Evolutionary conservation across 2,113 vertebrate genomes (phyloP).

Genomic region (Apodemus speciosus): DNA sequence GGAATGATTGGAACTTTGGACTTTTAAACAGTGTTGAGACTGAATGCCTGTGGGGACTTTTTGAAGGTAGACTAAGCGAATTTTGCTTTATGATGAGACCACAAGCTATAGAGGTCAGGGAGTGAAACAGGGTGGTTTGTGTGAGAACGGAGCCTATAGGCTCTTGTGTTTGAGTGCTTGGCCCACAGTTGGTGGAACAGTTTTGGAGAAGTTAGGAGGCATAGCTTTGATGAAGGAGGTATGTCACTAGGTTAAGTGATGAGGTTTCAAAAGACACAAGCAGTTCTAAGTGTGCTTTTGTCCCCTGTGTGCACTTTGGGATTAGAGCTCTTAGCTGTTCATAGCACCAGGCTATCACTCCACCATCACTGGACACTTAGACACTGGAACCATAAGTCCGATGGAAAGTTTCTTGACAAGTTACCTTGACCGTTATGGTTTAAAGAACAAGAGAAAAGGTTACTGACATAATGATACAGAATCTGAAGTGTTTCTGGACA

Average conservation of each 20-base stretch:
- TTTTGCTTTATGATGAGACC: neutral
- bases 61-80: neutral
- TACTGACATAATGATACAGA: neutral
- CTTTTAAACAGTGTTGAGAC: neutral
- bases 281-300: neutral
- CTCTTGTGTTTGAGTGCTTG: neutral
- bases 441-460: neutral
- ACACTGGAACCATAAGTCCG: neutral
- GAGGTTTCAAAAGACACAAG: too few relatives aligned
- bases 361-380: neutral
- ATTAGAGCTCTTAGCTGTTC: neutral
- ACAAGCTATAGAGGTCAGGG: neutral
- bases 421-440: neutral
- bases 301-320: neutral
- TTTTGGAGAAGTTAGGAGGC: neutral
- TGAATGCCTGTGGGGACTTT: neutral
- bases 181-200: neutral
- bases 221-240: neutral
- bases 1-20: neutral
- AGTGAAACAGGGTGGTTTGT: neutral
- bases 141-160: neutral
- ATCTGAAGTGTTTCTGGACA: neutral
- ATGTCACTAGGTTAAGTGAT: neutral
- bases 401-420: neutral
- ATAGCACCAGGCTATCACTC: neutral